Conservation (phyloP, 2,797 vertebrate genomes). For the Poeciliopsis gracilis region DNA sequence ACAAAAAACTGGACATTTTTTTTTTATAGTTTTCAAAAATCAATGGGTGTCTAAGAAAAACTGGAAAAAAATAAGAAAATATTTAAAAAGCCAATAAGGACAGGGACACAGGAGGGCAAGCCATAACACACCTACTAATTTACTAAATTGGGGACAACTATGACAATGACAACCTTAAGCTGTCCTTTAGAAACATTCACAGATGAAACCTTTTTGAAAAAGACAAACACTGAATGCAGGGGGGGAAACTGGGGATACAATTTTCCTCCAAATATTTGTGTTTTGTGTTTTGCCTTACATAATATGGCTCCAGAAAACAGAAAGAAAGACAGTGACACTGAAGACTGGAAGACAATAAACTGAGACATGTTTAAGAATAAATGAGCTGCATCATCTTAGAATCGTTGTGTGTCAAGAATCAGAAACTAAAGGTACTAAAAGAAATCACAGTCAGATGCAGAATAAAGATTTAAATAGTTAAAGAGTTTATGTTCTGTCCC, state of each 20-base stretch:
- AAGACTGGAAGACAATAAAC: not conserved
- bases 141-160: not conserved
- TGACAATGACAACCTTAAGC: not conserved
- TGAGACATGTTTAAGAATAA: not conserved
- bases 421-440: not conserved
- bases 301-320: not conserved
- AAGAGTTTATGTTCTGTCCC: constrained; percentile 10
- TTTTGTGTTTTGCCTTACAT: not conserved
- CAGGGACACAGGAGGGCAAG: not conserved
- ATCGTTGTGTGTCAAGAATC: not conserved
- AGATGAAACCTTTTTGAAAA: not conserved
- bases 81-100: not conserved
- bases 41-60: not conserved
- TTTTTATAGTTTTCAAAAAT: not conserved
- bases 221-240: not conserved
- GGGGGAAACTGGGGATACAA: not conserved
- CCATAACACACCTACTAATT: not conserved
- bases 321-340: not conserved
- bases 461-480: not conserved
- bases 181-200: not conserved
- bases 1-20: not conserved
- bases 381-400: not conserved
- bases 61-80: not conserved
- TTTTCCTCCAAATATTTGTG: not conserved
- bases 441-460: constrained; percentile 1